phyloP scores from a whole-genome alignment of 2,888 invertebrate species.

The Psylliodes chrysocephalus region DNA sequence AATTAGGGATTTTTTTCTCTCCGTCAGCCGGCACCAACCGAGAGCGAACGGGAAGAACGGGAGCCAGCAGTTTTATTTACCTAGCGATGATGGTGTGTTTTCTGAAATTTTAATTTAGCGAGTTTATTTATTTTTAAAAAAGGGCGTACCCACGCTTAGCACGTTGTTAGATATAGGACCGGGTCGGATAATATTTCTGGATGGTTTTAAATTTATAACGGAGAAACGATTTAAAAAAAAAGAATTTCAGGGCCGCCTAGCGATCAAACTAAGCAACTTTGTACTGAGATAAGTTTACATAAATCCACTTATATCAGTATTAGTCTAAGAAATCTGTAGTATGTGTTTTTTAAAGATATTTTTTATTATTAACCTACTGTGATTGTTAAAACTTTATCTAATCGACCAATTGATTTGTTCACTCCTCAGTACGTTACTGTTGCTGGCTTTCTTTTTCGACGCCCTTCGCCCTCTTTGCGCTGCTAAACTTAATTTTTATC shows the following conservation, averaged over 20 bases:
- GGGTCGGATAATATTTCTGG: neutral
- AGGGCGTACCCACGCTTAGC: neutral
- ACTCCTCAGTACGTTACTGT: neutral
- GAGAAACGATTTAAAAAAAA: too few species aligned
- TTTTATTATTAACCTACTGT: too few species aligned
- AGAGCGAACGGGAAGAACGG: neutral
- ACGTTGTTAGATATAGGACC: neutral
- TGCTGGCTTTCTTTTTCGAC: neutral
- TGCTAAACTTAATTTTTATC: constrained; percentile 9
- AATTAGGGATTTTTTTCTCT: constrained; percentile 30
- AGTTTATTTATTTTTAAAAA: constrained; percentile 6
- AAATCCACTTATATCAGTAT: too few species aligned
- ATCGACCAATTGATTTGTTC: too few species aligned
- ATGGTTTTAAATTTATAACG: too few species aligned
- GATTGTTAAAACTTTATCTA: too few species aligned
- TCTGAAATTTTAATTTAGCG: constrained; percentile 12
- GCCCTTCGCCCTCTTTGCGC: neutral
- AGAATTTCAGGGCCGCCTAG: too few species aligned
- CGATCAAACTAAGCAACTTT: too few species aligned
- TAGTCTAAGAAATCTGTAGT: too few species aligned
- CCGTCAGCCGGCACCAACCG: too few species aligned
- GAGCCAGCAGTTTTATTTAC: neutral
- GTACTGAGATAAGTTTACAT: too few species aligned
- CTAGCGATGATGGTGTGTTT: constrained; percentile 1
- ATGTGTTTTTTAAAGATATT: too few species aligned